Percentiles rank a stretch among this genome's conserved stretches.
These are phyloP conservation scores for Zoanthus gigantus DNA, from an alignment of 92 coral and sea anemone genomes.

Conservation along the genomic window DNA sequence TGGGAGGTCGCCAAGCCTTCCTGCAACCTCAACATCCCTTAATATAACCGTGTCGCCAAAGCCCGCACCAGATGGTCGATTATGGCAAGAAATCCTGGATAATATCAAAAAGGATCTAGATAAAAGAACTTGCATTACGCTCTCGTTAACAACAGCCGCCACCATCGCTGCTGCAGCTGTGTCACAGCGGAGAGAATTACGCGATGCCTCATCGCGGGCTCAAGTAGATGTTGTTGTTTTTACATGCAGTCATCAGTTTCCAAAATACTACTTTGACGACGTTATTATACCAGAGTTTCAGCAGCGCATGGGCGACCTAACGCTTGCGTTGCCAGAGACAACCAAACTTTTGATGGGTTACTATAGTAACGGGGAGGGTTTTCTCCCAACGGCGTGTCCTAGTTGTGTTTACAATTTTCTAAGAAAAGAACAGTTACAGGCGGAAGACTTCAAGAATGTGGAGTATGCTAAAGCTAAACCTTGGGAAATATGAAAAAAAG, in stretches of 20 bases:
- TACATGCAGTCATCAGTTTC: slow-evolving; percentile 94
- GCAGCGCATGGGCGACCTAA: slow-evolving; percentile 87
- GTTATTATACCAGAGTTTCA: slow-evolving; percentile 92
- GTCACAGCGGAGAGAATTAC: slow-evolving; percentile 80
- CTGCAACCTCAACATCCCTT: slow-evolving; percentile 25
- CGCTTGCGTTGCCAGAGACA: slow-evolving; percentile 77
- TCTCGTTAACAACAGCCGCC: slow-evolving; percentile 88
- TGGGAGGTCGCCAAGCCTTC: background rate
- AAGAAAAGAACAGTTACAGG: slow-evolving; percentile 79
- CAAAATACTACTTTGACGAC: slow-evolving; percentile 82
- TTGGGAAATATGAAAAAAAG: slow-evolving; percentile 62
- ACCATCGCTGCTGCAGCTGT: slow-evolving; percentile 93
- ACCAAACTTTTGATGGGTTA: slow-evolving; percentile 69
- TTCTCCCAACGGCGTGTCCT: slow-evolving; percentile 88
- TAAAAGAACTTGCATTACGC: slow-evolving; percentile 71
- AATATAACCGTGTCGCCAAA: slow-evolving; percentile 39
- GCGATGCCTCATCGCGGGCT: slow-evolving; percentile 47
- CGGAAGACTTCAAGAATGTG: slow-evolving; percentile 11
- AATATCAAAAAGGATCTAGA: slow-evolving; percentile 88
- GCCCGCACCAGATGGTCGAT: slow-evolving; percentile 58
- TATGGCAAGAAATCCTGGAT: slow-evolving; percentile 92
- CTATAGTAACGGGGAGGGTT: slow-evolving; percentile 67
- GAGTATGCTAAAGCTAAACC: slow-evolving; percentile 65
- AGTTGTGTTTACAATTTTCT: slow-evolving; percentile 94
- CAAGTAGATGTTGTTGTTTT: slow-evolving; percentile 83